Base-by-base conservation (phyloP, 2,888 invertebrate genomes). In the Lagria hirta region DNA sequence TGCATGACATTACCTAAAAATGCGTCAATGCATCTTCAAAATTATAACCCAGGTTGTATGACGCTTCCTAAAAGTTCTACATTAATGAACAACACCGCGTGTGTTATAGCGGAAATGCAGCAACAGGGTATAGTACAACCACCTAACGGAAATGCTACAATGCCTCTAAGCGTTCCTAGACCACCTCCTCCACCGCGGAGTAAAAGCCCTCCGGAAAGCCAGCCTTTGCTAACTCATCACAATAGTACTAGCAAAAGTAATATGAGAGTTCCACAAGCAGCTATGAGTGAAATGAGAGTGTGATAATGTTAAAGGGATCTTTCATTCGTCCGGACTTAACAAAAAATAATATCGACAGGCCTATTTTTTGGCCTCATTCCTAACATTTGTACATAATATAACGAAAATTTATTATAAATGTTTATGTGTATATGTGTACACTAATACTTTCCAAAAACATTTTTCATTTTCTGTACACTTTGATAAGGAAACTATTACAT, bases 271-370 rank as follows among this genome's bases (percentile, higher is more conserved):
- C 87, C 86, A 33, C 86, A 88, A 69, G 88, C 88, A 55, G 86
- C 88, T 49, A 88, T 89, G 74, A 88, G 86, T 70, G 90, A 90
- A 75, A 90, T 90, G 89, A 78, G 89, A 73, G 90, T 90, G 83
- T 90, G 89, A 90, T 86, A 65, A 59, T 54, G 37, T 43, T 29
- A 38, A n/a, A 45, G 48, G 35, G 32, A 29, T 56, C 46, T 54
- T 18, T 21, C 8, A 54, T 59, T 57, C 62, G 62, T 63, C 62
- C 61, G 55, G 52, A 57, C 43, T 43, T 43, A 35, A 42, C 46
- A 43, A 21, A 40, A 35, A 45, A 44, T 48, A 20, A 11, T 38
- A 22, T 44, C 45, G 33, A 35, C 27, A 30, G 60, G 57, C 55
- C 58, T 58, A 60, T 48, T 43, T 49, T 50, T 44, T 43, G 58